Conservation (phyloP, 1,140 invertebrate genomes). For the Harpegnathos saltator region DNA sequence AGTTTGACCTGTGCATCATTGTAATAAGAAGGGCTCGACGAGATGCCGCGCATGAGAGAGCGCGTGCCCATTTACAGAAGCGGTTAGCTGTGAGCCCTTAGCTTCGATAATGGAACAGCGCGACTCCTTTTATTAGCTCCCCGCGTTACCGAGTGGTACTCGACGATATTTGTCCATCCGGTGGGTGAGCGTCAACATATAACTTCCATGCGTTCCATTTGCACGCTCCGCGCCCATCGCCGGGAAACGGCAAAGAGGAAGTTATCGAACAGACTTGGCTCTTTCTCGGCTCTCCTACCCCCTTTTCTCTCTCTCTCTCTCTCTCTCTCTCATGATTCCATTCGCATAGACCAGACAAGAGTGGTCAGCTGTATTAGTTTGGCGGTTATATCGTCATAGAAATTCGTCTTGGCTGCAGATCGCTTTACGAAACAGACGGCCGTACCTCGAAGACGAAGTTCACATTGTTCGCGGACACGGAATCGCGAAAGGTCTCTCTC, state of each 20-base stretch:
- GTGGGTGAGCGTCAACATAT: constrained; percentile 74
- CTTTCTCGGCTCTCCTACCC: background rate
- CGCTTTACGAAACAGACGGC: no score
- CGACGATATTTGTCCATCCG: constrained; percentile 68
- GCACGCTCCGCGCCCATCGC: constrained; percentile 11
- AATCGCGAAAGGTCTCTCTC: background rate
- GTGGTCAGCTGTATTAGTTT: no score
- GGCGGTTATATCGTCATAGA: no score
- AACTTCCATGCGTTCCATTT: constrained; percentile 58
- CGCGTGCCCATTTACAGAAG: constrained; percentile 23
- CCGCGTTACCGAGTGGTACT: constrained; percentile 72
- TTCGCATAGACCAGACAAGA: no score
- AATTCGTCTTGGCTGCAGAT: no score
- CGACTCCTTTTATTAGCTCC: constrained; percentile 65
- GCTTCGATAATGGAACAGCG: constrained; percentile 63
- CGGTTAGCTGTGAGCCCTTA: constrained; percentile 30
- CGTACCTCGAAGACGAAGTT: background rate
- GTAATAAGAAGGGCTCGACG: background rate
- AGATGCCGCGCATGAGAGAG: background rate
- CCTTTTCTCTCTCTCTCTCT: no score
- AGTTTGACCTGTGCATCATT: constrained; percentile 4
- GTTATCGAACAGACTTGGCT: background rate
- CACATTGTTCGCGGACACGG: background rate
- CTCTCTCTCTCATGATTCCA: no score
- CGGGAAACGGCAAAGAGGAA: constrained; percentile 10